Percentiles rank a stretch among this genome's conserved stretches.
Conservation (phyloP, 2,797 vertebrate species). For the Dermochelys coriacea region DNA sequence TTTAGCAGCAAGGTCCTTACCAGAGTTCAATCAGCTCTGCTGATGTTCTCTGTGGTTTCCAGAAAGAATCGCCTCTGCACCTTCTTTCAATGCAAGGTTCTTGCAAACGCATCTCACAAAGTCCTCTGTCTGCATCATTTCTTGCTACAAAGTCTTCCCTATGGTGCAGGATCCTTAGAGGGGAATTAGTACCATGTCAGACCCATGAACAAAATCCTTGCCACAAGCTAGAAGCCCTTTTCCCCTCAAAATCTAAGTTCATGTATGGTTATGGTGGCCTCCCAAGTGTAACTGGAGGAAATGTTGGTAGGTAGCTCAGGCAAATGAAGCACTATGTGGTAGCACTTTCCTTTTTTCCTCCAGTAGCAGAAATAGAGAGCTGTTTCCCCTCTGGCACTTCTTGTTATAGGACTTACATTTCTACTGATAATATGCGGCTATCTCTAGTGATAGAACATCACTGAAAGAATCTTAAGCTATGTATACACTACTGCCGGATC, state of each 20-base stretch:
- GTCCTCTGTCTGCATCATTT: too few relatives aligned
- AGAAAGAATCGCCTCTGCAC: too few relatives aligned
- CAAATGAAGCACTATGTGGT: neutral
- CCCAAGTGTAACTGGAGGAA: neutral
- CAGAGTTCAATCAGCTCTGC: too few relatives aligned
- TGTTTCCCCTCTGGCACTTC: neutral
- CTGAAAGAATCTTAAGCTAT: neutral
- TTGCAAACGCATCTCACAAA: too few relatives aligned
- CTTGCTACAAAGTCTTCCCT: too few relatives aligned
- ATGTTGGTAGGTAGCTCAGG: neutral
- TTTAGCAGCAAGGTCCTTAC: too few relatives aligned
- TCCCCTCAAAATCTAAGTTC: neutral
- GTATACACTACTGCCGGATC: too few relatives aligned
- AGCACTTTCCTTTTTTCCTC: neutral
- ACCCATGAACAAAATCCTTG: too few relatives aligned
- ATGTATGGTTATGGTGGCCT: neutral
- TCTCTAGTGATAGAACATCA: neutral
- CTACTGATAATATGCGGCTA: neutral
- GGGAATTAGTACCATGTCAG: too few relatives aligned
- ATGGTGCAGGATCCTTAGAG: too few relatives aligned
- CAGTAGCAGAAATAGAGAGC: neutral
- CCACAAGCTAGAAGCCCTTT: neutral
- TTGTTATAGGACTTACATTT: neutral
- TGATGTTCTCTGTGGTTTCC: too few relatives aligned
- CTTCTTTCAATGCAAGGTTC: too few relatives aligned